Percentiles rank a stretch among this genome's conserved stretches.
phyloP scores from a whole-genome alignment of 2,888 invertebrate species.

The Troilus luridus region DNA sequence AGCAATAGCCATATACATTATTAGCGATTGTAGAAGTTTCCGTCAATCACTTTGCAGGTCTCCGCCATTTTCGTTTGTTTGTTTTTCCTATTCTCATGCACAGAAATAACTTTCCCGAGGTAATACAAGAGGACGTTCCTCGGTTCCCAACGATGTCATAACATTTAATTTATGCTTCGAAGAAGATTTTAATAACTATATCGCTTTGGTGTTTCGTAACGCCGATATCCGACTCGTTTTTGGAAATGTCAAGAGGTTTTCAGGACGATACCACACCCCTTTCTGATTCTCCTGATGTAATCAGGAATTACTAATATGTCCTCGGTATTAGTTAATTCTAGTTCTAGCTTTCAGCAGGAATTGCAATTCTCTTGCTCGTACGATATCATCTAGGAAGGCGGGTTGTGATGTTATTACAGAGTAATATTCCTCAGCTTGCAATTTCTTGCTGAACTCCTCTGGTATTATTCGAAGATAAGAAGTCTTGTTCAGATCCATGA shows the following conservation, averaged over 20 bases:
- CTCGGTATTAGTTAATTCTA: neutral
- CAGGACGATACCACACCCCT: neutral
- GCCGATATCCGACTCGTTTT: neutral
- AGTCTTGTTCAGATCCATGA: neutral
- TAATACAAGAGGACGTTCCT: neutral
- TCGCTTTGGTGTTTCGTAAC: neutral
- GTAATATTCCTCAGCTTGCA: neutral
- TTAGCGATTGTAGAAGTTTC: neutral
- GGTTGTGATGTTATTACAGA: neutral
- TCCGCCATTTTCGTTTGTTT: neutral
- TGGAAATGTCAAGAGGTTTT: constrained; percentile 18
- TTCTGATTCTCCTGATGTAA: neutral
- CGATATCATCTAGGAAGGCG: neutral
- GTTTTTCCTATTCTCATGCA: neutral
- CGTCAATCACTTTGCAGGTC: neutral
- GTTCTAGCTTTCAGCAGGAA: neutral
- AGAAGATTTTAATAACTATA: neutral
- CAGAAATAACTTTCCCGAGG: neutral
- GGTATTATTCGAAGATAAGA: neutral
- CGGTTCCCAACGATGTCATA: neutral
- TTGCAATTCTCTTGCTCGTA: neutral
- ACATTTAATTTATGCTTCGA: neutral
- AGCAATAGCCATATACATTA: neutral
- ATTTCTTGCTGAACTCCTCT: neutral
- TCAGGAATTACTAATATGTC: neutral